Evolutionary conservation across 2,113 vertebrate genomes (phyloP).

Genomic region (Symphodus melops): DNA sequence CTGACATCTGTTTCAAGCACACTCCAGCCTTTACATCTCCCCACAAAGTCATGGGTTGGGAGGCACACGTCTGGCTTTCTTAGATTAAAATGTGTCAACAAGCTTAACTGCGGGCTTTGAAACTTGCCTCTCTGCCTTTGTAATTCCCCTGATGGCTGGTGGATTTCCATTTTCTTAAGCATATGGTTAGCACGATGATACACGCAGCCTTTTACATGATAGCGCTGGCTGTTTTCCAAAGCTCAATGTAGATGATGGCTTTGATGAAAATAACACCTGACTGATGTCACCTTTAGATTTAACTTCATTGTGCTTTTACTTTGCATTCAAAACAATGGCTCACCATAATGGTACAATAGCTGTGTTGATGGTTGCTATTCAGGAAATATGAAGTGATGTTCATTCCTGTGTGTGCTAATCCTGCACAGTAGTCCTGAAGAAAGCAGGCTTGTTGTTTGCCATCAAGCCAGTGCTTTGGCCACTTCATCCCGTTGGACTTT

Average conservation of each 20-base stretch:
- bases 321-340: slow-evolving; percentile 7
- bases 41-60: slow-evolving; percentile 74
- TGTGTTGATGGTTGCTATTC: slow-evolving; percentile 19
- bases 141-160: slow-evolving; percentile 66
- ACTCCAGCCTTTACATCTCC: slow-evolving; percentile 77
- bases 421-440: slow-evolving; percentile 44
- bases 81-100: slow-evolving; percentile 81
- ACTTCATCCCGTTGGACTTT: slow-evolving; percentile 60
- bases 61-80: slow-evolving; percentile 73
- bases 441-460: slow-evolving; percentile 61
- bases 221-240: slow-evolving; percentile 30
- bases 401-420: slow-evolving; percentile 48
- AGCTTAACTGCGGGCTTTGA: slow-evolving; percentile 78
- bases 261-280: slow-evolving; percentile 19
- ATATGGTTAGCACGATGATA: slow-evolving; percentile 62
- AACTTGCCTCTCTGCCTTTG: slow-evolving; percentile 69
- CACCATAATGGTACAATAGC: not conserved
- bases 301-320: not conserved
- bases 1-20: slow-evolving; percentile 80
- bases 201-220: slow-evolving; percentile 54
- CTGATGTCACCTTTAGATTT: not conserved
- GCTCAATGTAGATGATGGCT: not conserved
- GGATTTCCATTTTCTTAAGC: slow-evolving; percentile 74
- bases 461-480: slow-evolving; percentile 67
- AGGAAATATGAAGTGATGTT: slow-evolving; percentile 43